Percentiles rank a stretch among this genome's conserved stretches.
Conservation (phyloP, 2,888 invertebrate genomes). For the Dendrolimus pini region DNA sequence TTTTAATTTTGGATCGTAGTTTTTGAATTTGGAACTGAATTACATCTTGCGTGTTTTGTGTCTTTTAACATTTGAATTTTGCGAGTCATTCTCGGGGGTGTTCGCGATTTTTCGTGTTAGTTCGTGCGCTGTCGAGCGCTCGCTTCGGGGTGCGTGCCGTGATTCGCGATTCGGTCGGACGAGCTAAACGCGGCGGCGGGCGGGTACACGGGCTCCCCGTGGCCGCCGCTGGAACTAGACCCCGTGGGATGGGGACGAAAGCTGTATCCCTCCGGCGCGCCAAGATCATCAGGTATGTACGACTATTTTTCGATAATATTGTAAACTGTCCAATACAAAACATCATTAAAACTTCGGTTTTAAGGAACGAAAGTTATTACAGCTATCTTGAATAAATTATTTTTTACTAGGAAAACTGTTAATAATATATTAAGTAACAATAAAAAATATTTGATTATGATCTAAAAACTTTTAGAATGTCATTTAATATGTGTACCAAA, state of each 20-base stretch:
- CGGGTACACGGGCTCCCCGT: constrained; percentile 87
- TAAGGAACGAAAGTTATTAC: too few relatives aligned
- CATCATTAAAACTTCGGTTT: too few relatives aligned
- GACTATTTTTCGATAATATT: not conserved
- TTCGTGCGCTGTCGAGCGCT: constrained; percentile 57
- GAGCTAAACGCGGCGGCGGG: constrained; percentile 83
- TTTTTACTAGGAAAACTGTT: too few relatives aligned
- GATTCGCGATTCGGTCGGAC: constrained; percentile 85
- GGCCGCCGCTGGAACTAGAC: constrained; percentile 87
- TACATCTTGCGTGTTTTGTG: not conserved
- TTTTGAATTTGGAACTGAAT: not conserved
- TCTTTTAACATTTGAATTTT: constrained; percentile 19
- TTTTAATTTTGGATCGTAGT: constrained; percentile 8
- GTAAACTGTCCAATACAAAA: too few relatives aligned
- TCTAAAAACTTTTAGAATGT: too few relatives aligned
- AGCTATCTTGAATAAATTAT: too few relatives aligned
- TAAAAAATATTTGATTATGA: too few relatives aligned
- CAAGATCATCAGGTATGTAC: constrained; percentile 75
- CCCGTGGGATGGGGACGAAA: constrained; percentile 88
- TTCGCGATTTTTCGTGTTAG: constrained; percentile 46
- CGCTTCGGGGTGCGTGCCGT: constrained; percentile 48
- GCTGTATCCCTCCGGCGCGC: constrained; percentile 84
- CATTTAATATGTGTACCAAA: too few relatives aligned
- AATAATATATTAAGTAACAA: too few relatives aligned
- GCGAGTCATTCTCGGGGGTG: constrained; percentile 21